Conservation (phyloP, 1,140 invertebrate genomes). For the Neotoxoptera formosana region DNA sequence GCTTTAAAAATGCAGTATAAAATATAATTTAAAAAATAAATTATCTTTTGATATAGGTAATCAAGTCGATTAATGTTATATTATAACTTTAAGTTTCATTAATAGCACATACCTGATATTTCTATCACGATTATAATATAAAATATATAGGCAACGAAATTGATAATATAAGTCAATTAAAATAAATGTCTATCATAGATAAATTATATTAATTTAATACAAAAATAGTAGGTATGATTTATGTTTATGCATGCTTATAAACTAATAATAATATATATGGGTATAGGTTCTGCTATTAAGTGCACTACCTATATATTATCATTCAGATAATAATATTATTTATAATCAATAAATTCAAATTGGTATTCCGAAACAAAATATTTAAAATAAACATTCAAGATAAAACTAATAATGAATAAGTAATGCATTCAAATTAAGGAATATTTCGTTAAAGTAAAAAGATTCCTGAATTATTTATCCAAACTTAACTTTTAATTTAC, state of each 20-base stretch:
- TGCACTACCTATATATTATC: neutral
- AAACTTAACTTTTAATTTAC: neutral
- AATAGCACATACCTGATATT: neutral
- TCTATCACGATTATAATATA: neutral
- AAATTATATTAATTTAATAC: neutral
- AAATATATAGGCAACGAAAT: neutral
- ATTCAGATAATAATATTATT: neutral
- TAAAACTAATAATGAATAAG: neutral
- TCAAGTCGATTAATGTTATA: neutral
- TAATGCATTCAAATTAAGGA: neutral
- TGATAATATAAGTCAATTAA: neutral
- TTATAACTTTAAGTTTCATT: neutral
- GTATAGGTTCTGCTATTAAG: neutral
- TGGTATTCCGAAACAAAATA: neutral
- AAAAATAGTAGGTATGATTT: neutral
- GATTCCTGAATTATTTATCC: neutral
- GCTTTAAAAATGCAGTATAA: neutral
- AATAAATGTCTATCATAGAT: constrained; percentile 1
- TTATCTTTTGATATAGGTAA: neutral
- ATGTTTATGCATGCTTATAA: too few relatives aligned
- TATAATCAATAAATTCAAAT: neutral
- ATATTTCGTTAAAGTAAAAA: neutral
- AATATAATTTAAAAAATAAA: neutral
- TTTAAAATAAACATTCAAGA: neutral
- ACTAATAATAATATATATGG: neutral